A percentile compares a stretch with the other conserved stretches of the same genome.
Evolutionary conservation across 2,888 invertebrate species (phyloP).

Genomic region (Anthophora plumipes): DNA sequence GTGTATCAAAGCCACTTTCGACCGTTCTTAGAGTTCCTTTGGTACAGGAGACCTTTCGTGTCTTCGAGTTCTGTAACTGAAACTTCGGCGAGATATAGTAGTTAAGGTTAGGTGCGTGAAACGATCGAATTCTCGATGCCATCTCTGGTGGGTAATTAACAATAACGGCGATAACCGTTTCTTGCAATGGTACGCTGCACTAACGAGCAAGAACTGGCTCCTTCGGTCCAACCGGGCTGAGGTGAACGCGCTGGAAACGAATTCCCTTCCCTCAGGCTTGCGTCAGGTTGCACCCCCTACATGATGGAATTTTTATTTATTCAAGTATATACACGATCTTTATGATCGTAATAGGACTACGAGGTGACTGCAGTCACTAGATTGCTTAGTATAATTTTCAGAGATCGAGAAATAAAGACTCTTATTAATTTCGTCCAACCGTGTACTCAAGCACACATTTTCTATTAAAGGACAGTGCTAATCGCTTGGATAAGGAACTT

Average conservation of each 20-base stretch:
- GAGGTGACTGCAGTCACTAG: no score
- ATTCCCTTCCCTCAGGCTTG: conserved; percentile 7
- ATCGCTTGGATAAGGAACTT: no score
- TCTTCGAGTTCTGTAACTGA: no score
- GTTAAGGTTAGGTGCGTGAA: background rate
- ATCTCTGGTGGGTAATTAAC: conserved; percentile 48
- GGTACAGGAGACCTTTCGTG: background rate
- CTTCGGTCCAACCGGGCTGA: conserved; percentile 19
- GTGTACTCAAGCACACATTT: no score
- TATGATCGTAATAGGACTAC: no score
- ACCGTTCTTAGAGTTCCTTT: conserved; percentile 21
- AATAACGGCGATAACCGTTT: conserved; percentile 57
- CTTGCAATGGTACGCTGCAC: conserved; percentile 37
- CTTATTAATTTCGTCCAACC: no score
- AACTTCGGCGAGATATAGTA: no score
- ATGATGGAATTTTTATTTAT: background rate
- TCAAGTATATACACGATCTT: no score
- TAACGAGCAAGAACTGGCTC: conserved; percentile 67
- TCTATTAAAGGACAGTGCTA: no score
- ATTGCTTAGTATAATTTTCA: no score
- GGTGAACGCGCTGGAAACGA: conserved; percentile 13
- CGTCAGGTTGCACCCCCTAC: background rate
- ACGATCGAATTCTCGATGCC: conserved; percentile 13
- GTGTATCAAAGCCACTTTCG: background rate
- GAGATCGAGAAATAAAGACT: no score